Base-by-base conservation (phyloP, 2,113 vertebrate genomes). In the Holacanthus passer region DNA sequence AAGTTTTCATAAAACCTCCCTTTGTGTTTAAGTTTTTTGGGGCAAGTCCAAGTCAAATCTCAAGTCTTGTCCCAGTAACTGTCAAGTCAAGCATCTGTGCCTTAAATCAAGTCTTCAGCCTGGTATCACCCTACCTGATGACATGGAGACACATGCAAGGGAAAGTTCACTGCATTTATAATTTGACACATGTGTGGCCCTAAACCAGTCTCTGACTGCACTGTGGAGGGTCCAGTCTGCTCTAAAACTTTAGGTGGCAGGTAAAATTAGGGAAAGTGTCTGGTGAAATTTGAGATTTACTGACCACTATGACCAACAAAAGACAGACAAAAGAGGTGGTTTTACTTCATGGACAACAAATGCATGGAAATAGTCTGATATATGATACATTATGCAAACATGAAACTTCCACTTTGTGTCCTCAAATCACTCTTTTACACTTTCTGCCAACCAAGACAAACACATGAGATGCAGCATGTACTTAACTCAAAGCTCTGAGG, bases 231-330 rank as follows among this genome's bases (percentile, higher is more conserved):
- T 74, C 31, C 12, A 31, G 56, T 66, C 56, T 62, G 37, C 56
- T 69, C 27, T 56, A 24, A 41, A 76, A 32, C 27, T 29, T 12
- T 50, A 32, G 50, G 56, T 14, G 81, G 39, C 22, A 2, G 12
- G 32, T 68, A 63, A 78, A 81, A 79, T 65, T 3, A 60, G 85
- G 48, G 73, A 87, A 83, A 77, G 75, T 66, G 73, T 19, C 82
- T 76, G 82, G 39, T 87, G 85, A 91, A 84, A 91, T 16, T 66
- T 62, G 83, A 88, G 74, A 84, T 77, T 5, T 45, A 19, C n/a
- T 39, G 45, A 66, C 71, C n/a, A 11, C 56, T 19, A 39, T 86
- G 73, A 84, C 73, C 65, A 0, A 14, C n/a, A n/a, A n/a, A n/a
- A n/a, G n/a, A n/a, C 32, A 35, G 60, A 89, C 66, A 71, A 69